Conservation (phyloP, 2,888 invertebrate species). For the Perithous albicinctus region DNA sequence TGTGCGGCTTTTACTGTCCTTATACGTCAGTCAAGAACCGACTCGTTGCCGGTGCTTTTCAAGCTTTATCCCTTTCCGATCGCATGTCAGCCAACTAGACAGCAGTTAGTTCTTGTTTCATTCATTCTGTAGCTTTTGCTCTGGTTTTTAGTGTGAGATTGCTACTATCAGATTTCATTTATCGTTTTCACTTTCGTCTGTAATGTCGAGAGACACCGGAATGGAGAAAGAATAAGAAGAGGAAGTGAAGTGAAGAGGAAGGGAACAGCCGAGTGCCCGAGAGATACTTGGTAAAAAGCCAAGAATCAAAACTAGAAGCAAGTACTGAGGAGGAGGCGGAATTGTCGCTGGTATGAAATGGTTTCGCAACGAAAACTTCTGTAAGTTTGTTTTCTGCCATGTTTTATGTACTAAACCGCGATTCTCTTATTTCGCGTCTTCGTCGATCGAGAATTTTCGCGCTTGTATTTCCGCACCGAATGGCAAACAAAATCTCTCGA, state of each 20-base stretch:
- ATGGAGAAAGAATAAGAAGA: constrained; percentile 9
- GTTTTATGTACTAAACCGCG: background rate
- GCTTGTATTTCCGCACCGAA: too few species aligned
- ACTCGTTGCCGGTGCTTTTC: constrained; percentile 37
- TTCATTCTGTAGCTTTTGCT: constrained; percentile 8
- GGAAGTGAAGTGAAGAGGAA: background rate
- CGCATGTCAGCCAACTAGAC: background rate
- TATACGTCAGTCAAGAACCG: constrained; percentile 8
- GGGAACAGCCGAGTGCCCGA: constrained; percentile 7
- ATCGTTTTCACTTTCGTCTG: constrained; percentile 22
- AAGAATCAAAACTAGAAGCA: constrained; percentile 1
- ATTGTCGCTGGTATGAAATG: background rate
- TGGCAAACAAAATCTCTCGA: too few species aligned
- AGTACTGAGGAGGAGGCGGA: background rate
- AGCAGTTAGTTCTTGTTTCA: constrained; percentile 27
- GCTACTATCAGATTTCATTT: constrained; percentile 59
- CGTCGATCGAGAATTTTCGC: background rate
- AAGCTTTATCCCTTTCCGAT: background rate
- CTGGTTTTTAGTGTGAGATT: constrained; percentile 10
- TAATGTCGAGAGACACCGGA: constrained; percentile 24
- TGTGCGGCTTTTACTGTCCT: constrained; percentile 28
- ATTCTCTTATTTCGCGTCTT: constrained; percentile 4
- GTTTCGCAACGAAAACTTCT: constrained; percentile 6
- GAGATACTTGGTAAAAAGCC: constrained; percentile 50
- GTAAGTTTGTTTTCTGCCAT: constrained; percentile 53